These are phyloP conservation scores for Gasterosteus nipponicus DNA, from an alignment of 2,113 vertebrate species.

Conservation along the genomic window DNA sequence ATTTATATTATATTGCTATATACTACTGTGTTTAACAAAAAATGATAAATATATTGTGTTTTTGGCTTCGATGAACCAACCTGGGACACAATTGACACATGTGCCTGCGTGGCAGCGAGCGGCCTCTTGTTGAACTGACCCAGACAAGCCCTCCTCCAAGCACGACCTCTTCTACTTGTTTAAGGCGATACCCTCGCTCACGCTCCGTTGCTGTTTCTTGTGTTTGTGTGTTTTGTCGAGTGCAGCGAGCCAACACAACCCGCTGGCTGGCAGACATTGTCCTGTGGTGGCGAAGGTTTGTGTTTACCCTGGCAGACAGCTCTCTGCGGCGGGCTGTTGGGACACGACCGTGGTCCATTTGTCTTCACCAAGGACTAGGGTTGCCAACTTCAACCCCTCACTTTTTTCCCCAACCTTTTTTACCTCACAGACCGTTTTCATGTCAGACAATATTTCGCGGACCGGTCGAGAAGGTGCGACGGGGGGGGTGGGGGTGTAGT, in stretches of 20 bases:
- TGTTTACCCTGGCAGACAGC: constrained; percentile 70
- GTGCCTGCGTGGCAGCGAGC: neutral
- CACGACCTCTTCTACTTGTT: neutral
- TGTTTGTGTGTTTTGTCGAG: constrained; percentile 45
- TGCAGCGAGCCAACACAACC: constrained; percentile 25
- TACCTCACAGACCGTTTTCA: too few relatives aligned
- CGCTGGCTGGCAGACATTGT: constrained; percentile 53
- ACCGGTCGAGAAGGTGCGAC: too few relatives aligned
- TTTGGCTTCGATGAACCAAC: neutral
- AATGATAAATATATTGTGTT: too few relatives aligned
- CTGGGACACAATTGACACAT: neutral
- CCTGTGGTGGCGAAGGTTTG: constrained; percentile 51
- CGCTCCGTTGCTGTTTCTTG: neutral
- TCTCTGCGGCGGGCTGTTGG: constrained; percentile 61
- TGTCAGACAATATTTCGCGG: too few relatives aligned
- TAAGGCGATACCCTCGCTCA: constrained; percentile 5
- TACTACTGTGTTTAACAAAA: too few relatives aligned
- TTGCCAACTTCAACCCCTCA: too few relatives aligned
- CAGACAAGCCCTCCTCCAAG: neutral
- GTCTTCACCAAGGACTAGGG: constrained; percentile 61
- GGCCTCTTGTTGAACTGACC: neutral
- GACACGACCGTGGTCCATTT: constrained; percentile 66
- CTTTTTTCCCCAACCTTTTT: too few relatives aligned
- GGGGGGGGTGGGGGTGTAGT: too few relatives aligned
- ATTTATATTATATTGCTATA: too few relatives aligned